Evolutionary conservation across 2,888 invertebrate species (phyloP).

Genomic region (Leptinotarsa tumamoca): DNA sequence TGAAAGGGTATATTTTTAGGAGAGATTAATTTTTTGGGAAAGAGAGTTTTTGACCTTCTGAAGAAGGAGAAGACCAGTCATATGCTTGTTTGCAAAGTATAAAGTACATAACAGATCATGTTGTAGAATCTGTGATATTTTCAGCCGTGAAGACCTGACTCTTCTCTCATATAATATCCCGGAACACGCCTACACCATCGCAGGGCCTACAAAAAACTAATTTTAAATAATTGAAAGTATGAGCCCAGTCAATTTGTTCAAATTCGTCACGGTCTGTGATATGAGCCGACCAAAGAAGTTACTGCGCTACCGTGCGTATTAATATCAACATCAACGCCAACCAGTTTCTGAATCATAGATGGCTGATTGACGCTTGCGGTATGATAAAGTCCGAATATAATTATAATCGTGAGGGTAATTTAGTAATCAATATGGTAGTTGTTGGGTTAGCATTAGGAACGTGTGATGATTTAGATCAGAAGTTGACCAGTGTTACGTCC

Average conservation of each 20-base stretch:
- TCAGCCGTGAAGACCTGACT: not conserved
- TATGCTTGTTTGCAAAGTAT: too few species aligned
- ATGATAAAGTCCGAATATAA: not conserved
- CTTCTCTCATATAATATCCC: not conserved
- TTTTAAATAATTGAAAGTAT: constrained; percentile 63
- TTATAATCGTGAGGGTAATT: not conserved
- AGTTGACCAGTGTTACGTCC: too few species aligned
- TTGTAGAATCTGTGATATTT: too few species aligned
- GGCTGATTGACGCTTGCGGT: not conserved
- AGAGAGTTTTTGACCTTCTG: too few species aligned
- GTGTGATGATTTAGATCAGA: not conserved
- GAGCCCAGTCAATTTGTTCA: constrained; percentile 64
- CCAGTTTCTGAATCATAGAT: constrained; percentile 11
- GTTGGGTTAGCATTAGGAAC: not conserved
- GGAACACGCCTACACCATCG: not conserved
- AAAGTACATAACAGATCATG: too few species aligned
- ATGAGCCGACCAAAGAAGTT: constrained; percentile 35
- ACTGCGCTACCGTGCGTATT: constrained; percentile 33
- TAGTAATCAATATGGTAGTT: not conserved
- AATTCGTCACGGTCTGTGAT: constrained; percentile 61
- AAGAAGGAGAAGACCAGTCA: too few species aligned
- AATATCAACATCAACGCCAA: constrained; percentile 27
- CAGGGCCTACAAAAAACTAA: constrained; percentile 56
- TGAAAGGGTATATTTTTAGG: too few species aligned
- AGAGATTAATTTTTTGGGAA: too few species aligned